A percentile compares a stretch with the other conserved stretches of the same genome.
Conservation (phyloP, 1,140 invertebrate genomes). For the Bombus cullumanus region DNA sequence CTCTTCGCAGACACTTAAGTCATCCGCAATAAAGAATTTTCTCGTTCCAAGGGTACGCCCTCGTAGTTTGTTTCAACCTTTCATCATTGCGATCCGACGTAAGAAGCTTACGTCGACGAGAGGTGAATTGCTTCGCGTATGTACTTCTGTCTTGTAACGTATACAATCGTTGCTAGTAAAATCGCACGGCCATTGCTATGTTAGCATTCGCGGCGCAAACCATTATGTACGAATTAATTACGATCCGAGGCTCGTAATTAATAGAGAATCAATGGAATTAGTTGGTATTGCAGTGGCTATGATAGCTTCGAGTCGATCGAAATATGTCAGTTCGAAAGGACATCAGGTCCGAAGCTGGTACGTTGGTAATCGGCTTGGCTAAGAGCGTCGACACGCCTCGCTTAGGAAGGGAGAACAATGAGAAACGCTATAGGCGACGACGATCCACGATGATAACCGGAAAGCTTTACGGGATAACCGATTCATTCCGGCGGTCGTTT, state of each 20-base stretch:
- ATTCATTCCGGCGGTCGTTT: neutral
- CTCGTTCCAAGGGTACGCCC: neutral
- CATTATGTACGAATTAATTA: neutral
- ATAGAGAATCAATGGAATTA: constrained; percentile 66
- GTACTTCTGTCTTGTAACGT: neutral
- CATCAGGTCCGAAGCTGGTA: neutral
- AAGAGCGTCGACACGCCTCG: neutral
- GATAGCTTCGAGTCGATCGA: constrained; percentile 39
- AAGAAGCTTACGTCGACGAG: constrained; percentile 13
- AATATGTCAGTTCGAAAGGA: constrained; percentile 55
- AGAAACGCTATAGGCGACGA: neutral
- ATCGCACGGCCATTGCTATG: neutral
- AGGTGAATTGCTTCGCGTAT: neutral
- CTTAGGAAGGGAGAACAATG: neutral
- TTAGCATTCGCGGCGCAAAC: neutral
- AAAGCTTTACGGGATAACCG: neutral
- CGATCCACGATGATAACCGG: neutral
- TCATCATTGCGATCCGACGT: neutral
- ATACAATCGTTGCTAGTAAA: neutral
- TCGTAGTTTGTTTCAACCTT: constrained; percentile 1
- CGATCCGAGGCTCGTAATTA: constrained; percentile 44
- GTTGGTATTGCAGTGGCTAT: constrained; percentile 28
- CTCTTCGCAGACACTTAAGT: constrained; percentile 2
- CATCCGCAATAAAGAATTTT: constrained; percentile 5
- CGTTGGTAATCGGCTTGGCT: neutral